These are phyloP conservation scores for Neodontobutis hainanensis DNA, from an alignment of 2,113 vertebrate species.

Conservation along the genomic window DNA sequence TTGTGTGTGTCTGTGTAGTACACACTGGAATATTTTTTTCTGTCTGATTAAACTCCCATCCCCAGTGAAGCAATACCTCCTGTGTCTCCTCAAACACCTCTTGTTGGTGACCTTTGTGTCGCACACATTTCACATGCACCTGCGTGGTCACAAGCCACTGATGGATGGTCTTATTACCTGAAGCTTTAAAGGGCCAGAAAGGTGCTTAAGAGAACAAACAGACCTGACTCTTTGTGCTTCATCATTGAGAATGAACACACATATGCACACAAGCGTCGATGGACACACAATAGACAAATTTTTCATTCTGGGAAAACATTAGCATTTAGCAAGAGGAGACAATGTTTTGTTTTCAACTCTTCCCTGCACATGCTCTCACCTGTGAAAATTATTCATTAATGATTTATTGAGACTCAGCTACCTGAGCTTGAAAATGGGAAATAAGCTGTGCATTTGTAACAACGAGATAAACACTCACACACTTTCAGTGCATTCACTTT, in stretches of 20 bases:
- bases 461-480: slow-evolving; percentile 42
- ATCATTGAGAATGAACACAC: slow-evolving; percentile 67
- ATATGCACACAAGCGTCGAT: slow-evolving; percentile 9
- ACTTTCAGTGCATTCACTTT: slow-evolving; percentile 20
- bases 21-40: slow-evolving; percentile 36
- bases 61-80: slow-evolving; percentile 50
- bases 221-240: slow-evolving; percentile 70
- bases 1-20: slow-evolving; percentile 36
- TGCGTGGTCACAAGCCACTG: slow-evolving; percentile 41
- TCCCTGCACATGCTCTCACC: slow-evolving; percentile 51
- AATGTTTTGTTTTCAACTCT: slow-evolving; percentile 43
- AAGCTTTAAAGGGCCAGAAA: slow-evolving; percentile 75
- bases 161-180: slow-evolving; percentile 80
- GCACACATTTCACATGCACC: slow-evolving; percentile 4
- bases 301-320: slow-evolving; percentile 19
- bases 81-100: slow-evolving; percentile 48
- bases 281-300: slow-evolving; percentile 13
- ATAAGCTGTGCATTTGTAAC: slow-evolving; percentile 67
- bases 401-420: slow-evolving; percentile 59
- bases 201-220: slow-evolving; percentile 78
- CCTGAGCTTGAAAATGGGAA: slow-evolving; percentile 49
- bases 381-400: slow-evolving; percentile 73
- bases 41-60: slow-evolving; percentile 58
- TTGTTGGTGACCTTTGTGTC: slow-evolving; percentile 67
- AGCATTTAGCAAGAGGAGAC: slow-evolving; percentile 39